A percentile compares a stretch with the other conserved stretches of the same genome.
Evolutionary conservation across 2,113 vertebrate genomes (phyloP).

Genomic region (Indicator indicator): DNA sequence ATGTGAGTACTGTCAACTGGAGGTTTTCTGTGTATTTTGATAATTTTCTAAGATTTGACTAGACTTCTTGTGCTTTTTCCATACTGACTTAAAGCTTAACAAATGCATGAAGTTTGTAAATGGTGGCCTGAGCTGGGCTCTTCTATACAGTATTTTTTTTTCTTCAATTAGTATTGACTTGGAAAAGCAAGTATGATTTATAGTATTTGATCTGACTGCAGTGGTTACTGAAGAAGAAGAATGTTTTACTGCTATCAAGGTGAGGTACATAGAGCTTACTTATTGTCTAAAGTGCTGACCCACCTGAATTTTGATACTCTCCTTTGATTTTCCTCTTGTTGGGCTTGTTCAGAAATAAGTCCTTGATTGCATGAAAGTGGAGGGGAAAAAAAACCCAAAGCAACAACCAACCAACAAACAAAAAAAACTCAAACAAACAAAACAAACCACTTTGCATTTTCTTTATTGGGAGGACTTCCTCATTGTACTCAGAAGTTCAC

Average conservation of each 20-base stretch:
- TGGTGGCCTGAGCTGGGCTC: background rate
- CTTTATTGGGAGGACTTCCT: background rate
- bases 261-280: background rate
- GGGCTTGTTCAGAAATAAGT: background rate
- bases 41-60: background rate
- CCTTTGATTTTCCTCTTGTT: background rate
- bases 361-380: background rate
- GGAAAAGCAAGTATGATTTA: background rate
- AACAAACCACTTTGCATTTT: background rate
- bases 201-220: background rate
- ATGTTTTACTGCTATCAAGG: background rate
- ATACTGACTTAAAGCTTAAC: background rate
- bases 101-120: background rate
- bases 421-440: too few relatives aligned
- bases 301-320: background rate
- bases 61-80: background rate
- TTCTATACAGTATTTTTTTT: background rate
- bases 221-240: background rate
- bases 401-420: too few relatives aligned
- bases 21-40: background rate
- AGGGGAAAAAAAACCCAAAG: background rate
- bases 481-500: background rate
- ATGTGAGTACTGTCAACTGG: background rate
- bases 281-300: background rate
- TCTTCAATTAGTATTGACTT: background rate